Percentiles rank a stretch among this genome's conserved stretches.
Conservation (phyloP, 92 coral and sea anemone genomes). For the Chrysogorgia sp. region DNA sequence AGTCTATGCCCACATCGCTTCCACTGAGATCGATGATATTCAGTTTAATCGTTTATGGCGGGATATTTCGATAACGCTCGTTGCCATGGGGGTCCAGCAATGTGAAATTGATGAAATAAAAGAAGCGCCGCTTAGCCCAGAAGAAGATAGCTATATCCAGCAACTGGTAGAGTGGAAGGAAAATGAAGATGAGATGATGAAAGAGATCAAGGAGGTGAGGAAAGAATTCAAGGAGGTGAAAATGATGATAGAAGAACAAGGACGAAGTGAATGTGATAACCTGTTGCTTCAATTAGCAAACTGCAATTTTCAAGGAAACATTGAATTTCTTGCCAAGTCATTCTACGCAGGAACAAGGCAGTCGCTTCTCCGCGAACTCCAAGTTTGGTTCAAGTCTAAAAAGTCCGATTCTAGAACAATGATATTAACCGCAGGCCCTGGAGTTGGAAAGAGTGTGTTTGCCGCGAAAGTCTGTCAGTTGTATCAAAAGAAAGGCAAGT, state of each 20-base stretch:
- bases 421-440: conserved; percentile 40
- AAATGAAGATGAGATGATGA: background rate
- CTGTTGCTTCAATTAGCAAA: conserved; percentile 1
- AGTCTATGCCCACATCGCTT: conserved; percentile 40
- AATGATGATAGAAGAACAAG: too few relatives aligned
- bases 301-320: conserved; percentile 39
- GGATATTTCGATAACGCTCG: conserved; percentile 24
- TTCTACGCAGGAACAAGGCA: conserved; percentile 41
- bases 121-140: conserved; percentile 39
- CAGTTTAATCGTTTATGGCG: conserved; percentile 54
- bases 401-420: conserved; percentile 15
- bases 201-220: background rate
- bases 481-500: background rate
- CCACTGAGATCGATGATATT: conserved; percentile 22
- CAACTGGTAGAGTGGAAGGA: conserved; percentile 1
- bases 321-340: conserved; percentile 19
- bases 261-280: too few relatives aligned
- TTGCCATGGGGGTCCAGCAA: conserved; percentile 23
- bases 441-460: conserved; percentile 49
- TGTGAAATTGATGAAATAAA: conserved; percentile 42
- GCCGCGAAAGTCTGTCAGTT: conserved; percentile 36
- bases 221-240: background rate
- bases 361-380: conserved; percentile 26
- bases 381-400: conserved; percentile 14
- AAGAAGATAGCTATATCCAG: conserved; percentile 8